Conservation (phyloP, 2,888 invertebrate genomes). For the Acleris holmiana region DNA sequence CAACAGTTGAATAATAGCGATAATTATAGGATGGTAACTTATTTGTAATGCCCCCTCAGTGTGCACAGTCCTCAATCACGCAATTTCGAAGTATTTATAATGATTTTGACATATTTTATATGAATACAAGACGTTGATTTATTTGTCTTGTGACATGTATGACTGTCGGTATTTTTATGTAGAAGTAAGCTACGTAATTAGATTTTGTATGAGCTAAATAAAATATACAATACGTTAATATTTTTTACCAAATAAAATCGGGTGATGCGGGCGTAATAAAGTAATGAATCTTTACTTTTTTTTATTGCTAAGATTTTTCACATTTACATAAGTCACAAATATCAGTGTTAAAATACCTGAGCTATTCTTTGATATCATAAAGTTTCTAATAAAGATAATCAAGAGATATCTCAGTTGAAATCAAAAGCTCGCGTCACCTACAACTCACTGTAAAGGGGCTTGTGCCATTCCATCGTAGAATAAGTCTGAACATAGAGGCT, state of each 20-base stretch:
- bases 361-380: no score
- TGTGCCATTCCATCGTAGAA: slow-evolving; percentile 21
- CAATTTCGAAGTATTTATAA: slow-evolving; percentile 72
- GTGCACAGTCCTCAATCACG: slow-evolving; percentile 50
- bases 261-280: slow-evolving; percentile 4
- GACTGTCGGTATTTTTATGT: slow-evolving; percentile 68
- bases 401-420: not conserved
- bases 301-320: no score
- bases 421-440: slow-evolving; percentile 5
- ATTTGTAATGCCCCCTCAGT: slow-evolving; percentile 38
- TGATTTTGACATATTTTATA: slow-evolving; percentile 43
- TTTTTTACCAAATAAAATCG: slow-evolving; percentile 42
- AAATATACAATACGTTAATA: slow-evolving; percentile 72
- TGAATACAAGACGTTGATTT: slow-evolving; percentile 47
- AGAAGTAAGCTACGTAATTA: slow-evolving; percentile 68
- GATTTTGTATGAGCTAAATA: slow-evolving; percentile 79
- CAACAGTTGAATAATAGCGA: slow-evolving; percentile 24
- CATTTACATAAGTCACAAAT: no score
- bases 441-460: slow-evolving; percentile 25
- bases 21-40: slow-evolving; percentile 15
- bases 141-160: slow-evolving; percentile 50
- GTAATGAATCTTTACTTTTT: no score
- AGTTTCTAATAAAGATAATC: no score
- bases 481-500: slow-evolving; percentile 32
- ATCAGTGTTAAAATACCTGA: no score